Conservation (phyloP, 1,140 invertebrate genomes). For the Drosophila baimaii region DNA sequence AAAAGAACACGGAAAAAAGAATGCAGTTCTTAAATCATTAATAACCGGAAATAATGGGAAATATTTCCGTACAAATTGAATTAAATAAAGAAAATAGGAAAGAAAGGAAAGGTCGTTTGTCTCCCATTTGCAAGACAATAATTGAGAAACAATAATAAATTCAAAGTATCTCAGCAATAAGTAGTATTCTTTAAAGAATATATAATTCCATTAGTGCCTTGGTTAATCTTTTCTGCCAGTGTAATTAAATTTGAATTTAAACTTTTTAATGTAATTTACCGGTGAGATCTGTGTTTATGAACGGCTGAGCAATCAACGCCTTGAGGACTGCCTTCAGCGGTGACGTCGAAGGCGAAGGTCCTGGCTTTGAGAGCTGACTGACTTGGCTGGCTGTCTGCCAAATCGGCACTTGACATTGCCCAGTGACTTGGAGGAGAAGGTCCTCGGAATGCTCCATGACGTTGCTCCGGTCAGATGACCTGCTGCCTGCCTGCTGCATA, state of each 20-base stretch:
- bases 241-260: background rate
- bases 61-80: background rate
- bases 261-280: conserved; percentile 3
- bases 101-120: too few species aligned
- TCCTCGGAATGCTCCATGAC: conserved; percentile 28
- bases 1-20: background rate
- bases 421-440: conserved; percentile 39
- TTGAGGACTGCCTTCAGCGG: conserved; percentile 49
- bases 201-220: too few species aligned
- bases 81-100: background rate
- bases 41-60: background rate
- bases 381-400: conserved; percentile 67
- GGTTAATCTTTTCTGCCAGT: background rate
- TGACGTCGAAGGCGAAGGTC: conserved; percentile 54
- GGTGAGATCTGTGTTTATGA: conserved; percentile 18
- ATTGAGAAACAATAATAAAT: background rate
- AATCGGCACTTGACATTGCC: conserved; percentile 68
- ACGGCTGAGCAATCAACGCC: conserved; percentile 26
- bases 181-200: background rate
- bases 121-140: too few species aligned
- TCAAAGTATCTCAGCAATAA: background rate
- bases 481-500: conserved; percentile 43
- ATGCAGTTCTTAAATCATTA: conserved; percentile 3
- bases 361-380: conserved; percentile 18
- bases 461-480: background rate